Evolutionary conservation across 2,797 vertebrate species (phyloP), one percentile per base, ranked within the genome.

Genomic region (Ispidina lecontei): DNA sequence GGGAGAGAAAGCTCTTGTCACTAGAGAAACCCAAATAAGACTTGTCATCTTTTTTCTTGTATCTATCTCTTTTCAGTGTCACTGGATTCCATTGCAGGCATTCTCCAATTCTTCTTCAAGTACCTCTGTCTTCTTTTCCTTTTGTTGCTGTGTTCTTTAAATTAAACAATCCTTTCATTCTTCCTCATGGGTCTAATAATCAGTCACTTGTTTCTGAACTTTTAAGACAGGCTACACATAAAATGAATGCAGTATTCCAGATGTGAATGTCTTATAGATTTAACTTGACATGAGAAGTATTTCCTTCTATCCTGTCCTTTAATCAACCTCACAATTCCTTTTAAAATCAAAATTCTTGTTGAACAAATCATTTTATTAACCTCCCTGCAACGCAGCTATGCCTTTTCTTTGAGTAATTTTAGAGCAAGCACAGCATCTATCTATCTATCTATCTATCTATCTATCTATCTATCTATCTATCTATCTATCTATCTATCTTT

Each of bases 11-110:
- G 19, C 28, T 51, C 73, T 87, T 85, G 76, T 91, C 92, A 88
- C 52, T 47, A 85, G 73, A 92, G 73, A 94, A 91, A 23, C 15
- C 23, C 29, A 95, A 87, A 95, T 82, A 94, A 69, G 55, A 10
- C 55, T 85, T 93, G 89, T 93, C 87, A 91, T 69, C 51, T 85
- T 89, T 87, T 80, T 77, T 80, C 72, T 80, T 83, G 51, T n/a
- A n/a, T n/a, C n/a, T 56, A 55, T 81, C 87, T 81, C 75, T 85
- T 86, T 89, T 88, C 76, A 85, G 35, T 64, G 67, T 80, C 72
- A 56, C 51, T 85, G 58, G 47, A 91, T 91, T 92, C 58, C 52
- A 41, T 29, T 85, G 59, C 73, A 84, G 76, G 80, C 39, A 25
- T 73, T 77, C 28, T 83, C 11, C 9, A 44, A 20, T 68, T 84